Evolutionary conservation across 2,113 vertebrate genomes (phyloP), one percentile per base, ranked within the genome.

Genomic region (Cisticola juncidis): DNA sequence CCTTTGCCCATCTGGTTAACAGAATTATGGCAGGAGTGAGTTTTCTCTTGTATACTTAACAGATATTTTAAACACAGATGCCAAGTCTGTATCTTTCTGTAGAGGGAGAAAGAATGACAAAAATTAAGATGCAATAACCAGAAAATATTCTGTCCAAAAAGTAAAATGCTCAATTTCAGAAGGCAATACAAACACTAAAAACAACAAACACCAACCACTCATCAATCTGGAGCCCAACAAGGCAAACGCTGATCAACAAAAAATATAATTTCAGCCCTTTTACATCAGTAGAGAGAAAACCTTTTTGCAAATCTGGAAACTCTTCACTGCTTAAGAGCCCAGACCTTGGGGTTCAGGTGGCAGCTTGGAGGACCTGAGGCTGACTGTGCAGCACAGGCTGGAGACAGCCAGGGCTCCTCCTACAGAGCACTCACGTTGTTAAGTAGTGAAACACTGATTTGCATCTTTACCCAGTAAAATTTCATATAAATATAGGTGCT

Each of bases 401-500:
- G 57, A 73, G 60, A 22, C 22, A 61, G 71, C 33, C 82, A 70
- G 26, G 47, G 57, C 10, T 74, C 80, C 48, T 81, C 69, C 81
- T 20, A 29, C 29, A 68, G n/a, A 11, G 44, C 77, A 84, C 35
- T 74, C 64, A 88, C 4, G 0, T 44, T 45, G 62, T 23, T 51
- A 13, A 62, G 56, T 19, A 60, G 68, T 56, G 36, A 86, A 86
- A 91, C 9, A 62, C 56, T 91, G 56, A 93, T 86, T 86, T 91
- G 65, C 83, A 86, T 92, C 38, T 56, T 86, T 69, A 57, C 77
- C 45, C 80, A 89, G 62, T 81, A 86, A 91, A 93, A 71, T 40
- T 25, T 36, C 54, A 33, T 51, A 89, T 61, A 94, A 96, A 95
- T 77, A 90, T 80, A 95, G 94, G 90, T 96, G 79, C 66, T 80